These are phyloP conservation scores for Mythimna ferrago DNA, from an alignment of 2,888 invertebrate genomes.

Conservation along the genomic window DNA sequence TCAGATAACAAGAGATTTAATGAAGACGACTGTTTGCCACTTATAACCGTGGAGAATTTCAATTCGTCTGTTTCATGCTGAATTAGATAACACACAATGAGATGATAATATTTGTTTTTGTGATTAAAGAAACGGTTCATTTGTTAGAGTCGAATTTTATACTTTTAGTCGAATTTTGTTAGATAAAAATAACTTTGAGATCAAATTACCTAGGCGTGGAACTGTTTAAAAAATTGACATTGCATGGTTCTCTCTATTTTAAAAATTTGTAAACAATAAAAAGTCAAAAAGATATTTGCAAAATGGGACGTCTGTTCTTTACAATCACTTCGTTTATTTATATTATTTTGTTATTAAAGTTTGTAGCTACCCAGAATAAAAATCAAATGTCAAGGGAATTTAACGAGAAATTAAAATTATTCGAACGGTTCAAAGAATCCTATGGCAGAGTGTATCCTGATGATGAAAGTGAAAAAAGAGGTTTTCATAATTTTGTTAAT, in stretches of 20 bases:
- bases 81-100: constrained; percentile 73
- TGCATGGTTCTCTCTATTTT: neutral
- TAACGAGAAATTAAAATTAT: constrained; percentile 56
- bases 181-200: neutral
- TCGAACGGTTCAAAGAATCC: constrained; percentile 72
- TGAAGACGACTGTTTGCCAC: constrained; percentile 74
- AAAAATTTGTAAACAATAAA: neutral
- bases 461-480: constrained; percentile 62
- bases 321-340: neutral
- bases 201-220: constrained; percentile 16
- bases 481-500: constrained; percentile 70
- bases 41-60: constrained; percentile 72
- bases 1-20: constrained; percentile 81
- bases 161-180: constrained; percentile 14
- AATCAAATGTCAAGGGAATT: too few relatives aligned
- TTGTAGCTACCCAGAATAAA: neutral
- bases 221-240: constrained; percentile 4
- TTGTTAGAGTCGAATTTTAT: neutral
- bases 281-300: neutral
- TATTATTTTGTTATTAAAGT: constrained; percentile 5
- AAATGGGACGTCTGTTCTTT: constrained; percentile 20
- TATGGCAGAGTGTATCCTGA: constrained; percentile 72
- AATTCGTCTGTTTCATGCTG: constrained; percentile 74
- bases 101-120: constrained; percentile 52
- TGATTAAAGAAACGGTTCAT: constrained; percentile 24